Conservation (phyloP, 2,888 invertebrate genomes). For the Hecatera dysodea region DNA sequence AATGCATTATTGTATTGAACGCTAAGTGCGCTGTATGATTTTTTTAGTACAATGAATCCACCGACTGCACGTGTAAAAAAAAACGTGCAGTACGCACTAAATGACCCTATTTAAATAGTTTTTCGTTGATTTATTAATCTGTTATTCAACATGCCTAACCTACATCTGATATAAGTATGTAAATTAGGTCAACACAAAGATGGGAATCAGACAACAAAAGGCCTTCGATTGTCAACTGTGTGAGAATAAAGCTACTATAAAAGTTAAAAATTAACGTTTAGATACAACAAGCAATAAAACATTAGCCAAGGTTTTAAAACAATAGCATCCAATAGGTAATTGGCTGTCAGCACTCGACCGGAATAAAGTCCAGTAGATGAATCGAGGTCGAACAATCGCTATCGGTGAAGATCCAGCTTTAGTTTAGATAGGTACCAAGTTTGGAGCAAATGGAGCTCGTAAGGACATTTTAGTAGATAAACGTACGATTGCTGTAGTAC, state of each 20-base stretch:
- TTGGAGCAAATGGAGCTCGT: slow-evolving; percentile 42
- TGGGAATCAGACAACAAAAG: slow-evolving; percentile 10
- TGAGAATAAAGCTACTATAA: not conserved
- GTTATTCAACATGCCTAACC: not conserved
- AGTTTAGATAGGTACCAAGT: slow-evolving; percentile 26
- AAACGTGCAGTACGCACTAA: too few species aligned
- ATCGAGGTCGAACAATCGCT: slow-evolving; percentile 40
- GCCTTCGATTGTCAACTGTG: slow-evolving; percentile 31
- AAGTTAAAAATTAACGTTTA: not conserved
- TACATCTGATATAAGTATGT: not conserved
- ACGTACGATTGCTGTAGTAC: slow-evolving; percentile 25
- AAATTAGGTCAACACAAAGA: slow-evolving; percentile 21
- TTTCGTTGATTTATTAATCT: not conserved
- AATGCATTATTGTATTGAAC: too few species aligned
- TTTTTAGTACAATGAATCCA: too few species aligned
- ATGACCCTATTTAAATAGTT: not conserved
- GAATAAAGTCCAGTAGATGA: slow-evolving; percentile 31
- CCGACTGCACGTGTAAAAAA: too few species aligned
- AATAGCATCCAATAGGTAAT: slow-evolving; percentile 44
- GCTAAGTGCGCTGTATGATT: too few species aligned
- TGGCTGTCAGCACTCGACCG: slow-evolving; percentile 18
- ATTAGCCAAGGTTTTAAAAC: slow-evolving; percentile 47
- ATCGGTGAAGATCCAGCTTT: slow-evolving; percentile 28
- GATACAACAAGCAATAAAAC: slow-evolving; percentile 36
- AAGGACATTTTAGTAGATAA: slow-evolving; percentile 42